Evolutionary conservation across 2,888 invertebrate genomes (phyloP).

Genomic region (Conchocele bisecta): DNA sequence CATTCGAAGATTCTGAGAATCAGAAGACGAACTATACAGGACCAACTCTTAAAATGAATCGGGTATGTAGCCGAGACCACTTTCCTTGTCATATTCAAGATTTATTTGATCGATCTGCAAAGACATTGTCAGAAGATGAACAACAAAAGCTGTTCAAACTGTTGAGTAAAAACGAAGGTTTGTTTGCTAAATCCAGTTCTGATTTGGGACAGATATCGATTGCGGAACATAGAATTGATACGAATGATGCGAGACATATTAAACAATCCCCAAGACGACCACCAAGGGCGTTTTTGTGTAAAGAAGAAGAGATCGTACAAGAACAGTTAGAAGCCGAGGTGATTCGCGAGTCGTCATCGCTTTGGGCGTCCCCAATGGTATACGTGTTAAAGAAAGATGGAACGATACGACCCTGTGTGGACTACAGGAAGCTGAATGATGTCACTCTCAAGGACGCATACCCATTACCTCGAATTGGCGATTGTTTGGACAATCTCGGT

Average conservation of each 20-base stretch:
- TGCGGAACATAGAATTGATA: slow-evolving; percentile 2
- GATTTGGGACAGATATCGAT: neutral
- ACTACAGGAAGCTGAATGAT: slow-evolving; percentile 44
- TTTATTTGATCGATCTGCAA: neutral
- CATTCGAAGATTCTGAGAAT: neutral
- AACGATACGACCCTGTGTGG: slow-evolving; percentile 34
- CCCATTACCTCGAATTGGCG: slow-evolving; percentile 31
- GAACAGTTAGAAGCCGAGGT: neutral
- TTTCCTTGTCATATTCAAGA: neutral
- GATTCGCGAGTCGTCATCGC: slow-evolving; percentile 1
- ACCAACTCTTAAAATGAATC: too few species aligned
- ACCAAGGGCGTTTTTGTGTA: neutral
- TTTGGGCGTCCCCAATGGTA: slow-evolving; percentile 1
- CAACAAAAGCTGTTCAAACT: neutral
- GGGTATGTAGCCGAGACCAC: too few species aligned
- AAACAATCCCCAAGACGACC: slow-evolving; percentile 4
- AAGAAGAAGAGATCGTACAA: slow-evolving; percentile 7
- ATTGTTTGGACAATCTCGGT: slow-evolving; percentile 34
- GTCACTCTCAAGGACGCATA: slow-evolving; percentile 26
- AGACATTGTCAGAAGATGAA: neutral
- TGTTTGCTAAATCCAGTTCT: neutral
- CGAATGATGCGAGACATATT: neutral
- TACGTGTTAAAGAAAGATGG: slow-evolving; percentile 1
- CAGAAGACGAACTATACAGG: too few species aligned
- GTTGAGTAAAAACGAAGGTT: neutral